Conservation (phyloP, 2,113 vertebrate species). For the Coreoperca whiteheadi region DNA sequence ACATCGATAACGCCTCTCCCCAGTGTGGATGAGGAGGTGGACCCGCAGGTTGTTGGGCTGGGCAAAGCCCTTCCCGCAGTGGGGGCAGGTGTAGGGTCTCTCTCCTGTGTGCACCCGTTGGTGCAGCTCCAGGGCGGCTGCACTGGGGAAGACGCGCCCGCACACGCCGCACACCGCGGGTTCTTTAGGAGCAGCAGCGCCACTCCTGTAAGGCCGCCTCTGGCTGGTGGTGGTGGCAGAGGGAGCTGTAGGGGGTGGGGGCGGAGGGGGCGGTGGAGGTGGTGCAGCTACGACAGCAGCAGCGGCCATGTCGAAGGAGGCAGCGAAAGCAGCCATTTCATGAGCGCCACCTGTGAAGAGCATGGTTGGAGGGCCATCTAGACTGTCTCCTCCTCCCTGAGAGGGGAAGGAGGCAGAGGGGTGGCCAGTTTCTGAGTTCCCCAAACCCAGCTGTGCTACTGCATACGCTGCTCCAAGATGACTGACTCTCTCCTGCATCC, state of each 20-base stretch:
- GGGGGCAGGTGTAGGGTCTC: constrained; percentile 75
- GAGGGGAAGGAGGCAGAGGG: constrained; percentile 65
- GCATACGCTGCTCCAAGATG: constrained; percentile 76
- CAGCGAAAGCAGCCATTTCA: constrained; percentile 75
- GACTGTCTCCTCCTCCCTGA: constrained; percentile 59
- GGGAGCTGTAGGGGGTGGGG: constrained; percentile 12
- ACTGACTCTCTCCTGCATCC: constrained; percentile 79
- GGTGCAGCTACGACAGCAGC: constrained; percentile 2
- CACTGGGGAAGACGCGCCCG: constrained; percentile 61
- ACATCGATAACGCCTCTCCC: constrained; percentile 77
- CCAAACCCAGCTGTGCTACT: constrained; percentile 73
- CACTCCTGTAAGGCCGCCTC: constrained; percentile 48
- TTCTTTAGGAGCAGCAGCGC: constrained; percentile 30
- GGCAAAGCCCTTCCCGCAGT: constrained; percentile 79
- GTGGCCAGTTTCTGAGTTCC: constrained; percentile 55
- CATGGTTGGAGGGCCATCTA: constrained; percentile 65
- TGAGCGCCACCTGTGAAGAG: constrained; percentile 67
- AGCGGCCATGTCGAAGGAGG: constrained; percentile 70
- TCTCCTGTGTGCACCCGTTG: constrained; percentile 73
- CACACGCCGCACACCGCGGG: constrained; percentile 60
- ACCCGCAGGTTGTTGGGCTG: constrained; percentile 81
- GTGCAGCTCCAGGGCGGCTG: constrained; percentile 65
- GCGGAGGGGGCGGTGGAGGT: constrained; percentile 25
- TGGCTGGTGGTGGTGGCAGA: constrained; percentile 21
- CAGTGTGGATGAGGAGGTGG: constrained; percentile 78